Conservation (phyloP, 2,888 invertebrate species). For the Drosophila mayaguana region DNA sequence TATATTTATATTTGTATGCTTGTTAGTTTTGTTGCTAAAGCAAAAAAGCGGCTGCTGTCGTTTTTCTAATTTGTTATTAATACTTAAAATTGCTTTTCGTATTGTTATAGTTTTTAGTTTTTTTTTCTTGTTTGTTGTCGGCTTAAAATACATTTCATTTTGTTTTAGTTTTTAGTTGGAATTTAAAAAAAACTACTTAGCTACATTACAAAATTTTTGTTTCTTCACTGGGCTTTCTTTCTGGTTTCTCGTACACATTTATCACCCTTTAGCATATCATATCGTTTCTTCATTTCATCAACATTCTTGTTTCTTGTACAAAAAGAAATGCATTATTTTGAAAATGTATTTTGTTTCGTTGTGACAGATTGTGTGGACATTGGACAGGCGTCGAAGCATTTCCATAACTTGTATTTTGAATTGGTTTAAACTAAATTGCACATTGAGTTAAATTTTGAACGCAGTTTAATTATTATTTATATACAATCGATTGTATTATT, state of each 20-base stretch:
- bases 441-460: slow-evolving; percentile 76
- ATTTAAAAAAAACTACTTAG: slow-evolving; percentile 68
- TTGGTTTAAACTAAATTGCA: slow-evolving; percentile 75
- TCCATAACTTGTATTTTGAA: slow-evolving; percentile 55
- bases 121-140: slow-evolving; percentile 19
- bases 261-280: slow-evolving; percentile 19
- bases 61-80: slow-evolving; percentile 67
- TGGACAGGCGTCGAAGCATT: slow-evolving; percentile 44
- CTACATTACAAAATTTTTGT: slow-evolving; percentile 71
- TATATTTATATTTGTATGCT: slow-evolving; percentile 30
- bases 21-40: slow-evolving; percentile 61
- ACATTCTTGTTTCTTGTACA: slow-evolving; percentile 22
- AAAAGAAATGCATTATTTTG: slow-evolving; percentile 52
- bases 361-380: slow-evolving; percentile 57
- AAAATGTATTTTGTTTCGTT: slow-evolving; percentile 58
- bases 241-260: slow-evolving; percentile 21
- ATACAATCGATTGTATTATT: slow-evolving; percentile 70
- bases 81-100: slow-evolving; percentile 79
- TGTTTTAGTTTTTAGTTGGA: slow-evolving; percentile 38
- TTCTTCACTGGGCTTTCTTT: slow-evolving; percentile 68
- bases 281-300: slow-evolving; percentile 29
- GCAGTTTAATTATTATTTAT: slow-evolving; percentile 70
- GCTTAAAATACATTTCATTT: slow-evolving; percentile 44
- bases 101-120: slow-evolving; percentile 48
- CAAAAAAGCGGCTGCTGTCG: slow-evolving; percentile 65